Evolutionary conservation across 1,140 invertebrate genomes (phyloP).

Genomic region (Microplitis demolitor): DNA sequence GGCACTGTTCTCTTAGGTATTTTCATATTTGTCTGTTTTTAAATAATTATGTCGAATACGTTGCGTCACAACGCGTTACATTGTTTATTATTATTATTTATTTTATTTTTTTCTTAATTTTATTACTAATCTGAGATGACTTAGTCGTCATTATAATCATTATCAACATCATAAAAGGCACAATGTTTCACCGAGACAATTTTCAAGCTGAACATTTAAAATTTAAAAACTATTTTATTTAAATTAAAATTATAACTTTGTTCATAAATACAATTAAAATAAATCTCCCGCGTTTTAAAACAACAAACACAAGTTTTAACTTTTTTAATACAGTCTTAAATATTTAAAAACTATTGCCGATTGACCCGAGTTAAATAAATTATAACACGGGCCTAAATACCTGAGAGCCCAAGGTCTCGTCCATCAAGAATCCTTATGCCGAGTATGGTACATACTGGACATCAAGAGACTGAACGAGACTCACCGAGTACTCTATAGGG

Average conservation of each 20-base stretch:
- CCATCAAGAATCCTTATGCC: no score
- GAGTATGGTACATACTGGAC: no score
- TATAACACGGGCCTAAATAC: no score
- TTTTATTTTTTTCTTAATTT: no score
- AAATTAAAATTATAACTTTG: neutral
- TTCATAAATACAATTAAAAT: neutral
- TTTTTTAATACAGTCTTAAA: no score
- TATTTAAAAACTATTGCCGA: no score
- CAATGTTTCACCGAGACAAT: constrained; percentile 23
- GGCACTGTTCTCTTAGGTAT: constrained; percentile 10
- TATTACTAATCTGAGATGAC: neutral
- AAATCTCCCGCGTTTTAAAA: no score
- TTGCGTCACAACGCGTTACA: constrained; percentile 15
- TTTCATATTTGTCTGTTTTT: constrained; percentile 1
- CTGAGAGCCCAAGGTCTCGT: no score
- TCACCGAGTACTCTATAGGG: neutral
- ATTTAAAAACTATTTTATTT: neutral
- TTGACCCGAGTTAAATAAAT: no score
- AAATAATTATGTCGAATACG: neutral
- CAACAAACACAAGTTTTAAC: no score
- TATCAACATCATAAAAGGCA: constrained; percentile 19
- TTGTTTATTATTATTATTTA: neutral
- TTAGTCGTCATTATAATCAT: neutral
- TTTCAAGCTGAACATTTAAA: neutral
- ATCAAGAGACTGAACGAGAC: neutral